Evolutionary conservation across 2,113 vertebrate species (phyloP).

Genomic region (Albula goreensis): DNA sequence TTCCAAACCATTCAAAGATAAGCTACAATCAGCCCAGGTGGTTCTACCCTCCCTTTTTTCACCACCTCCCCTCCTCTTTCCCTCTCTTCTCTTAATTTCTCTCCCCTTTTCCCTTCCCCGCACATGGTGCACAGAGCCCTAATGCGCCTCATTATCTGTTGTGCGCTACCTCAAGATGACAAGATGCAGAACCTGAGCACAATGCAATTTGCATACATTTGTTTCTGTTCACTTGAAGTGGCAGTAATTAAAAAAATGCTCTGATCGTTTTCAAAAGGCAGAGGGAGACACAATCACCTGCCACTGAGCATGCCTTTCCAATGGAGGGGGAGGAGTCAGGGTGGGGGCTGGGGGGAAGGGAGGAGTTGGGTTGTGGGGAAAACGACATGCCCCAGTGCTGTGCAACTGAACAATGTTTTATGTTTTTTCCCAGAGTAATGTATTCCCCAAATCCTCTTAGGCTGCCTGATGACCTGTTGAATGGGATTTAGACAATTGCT

Average conservation of each 20-base stretch:
- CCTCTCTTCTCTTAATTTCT: too few species aligned
- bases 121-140: conserved; percentile 35
- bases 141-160: conserved; percentile 50
- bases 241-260: conserved; percentile 45
- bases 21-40: conserved; percentile 6
- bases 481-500: conserved; percentile 22
- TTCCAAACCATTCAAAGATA: conserved; percentile 7
- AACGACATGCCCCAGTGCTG: conserved; percentile 16
- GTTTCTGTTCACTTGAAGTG: conserved; percentile 43
- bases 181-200: conserved; percentile 48
- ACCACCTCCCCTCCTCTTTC: neutral
- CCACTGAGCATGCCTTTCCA: neutral
- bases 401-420: conserved; percentile 34
- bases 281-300: conserved; percentile 29
- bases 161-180: conserved; percentile 52
- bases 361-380: neutral
- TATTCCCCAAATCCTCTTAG: conserved; percentile 13
- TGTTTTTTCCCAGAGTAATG: neutral
- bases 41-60: neutral
- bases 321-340: neutral
- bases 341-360: too few species aligned
- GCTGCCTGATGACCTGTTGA: conserved; percentile 22
- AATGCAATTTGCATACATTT: conserved; percentile 57
- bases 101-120: conserved; percentile 10
- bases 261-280: conserved; percentile 39